phyloP scores from a whole-genome alignment of 2,888 invertebrate genomes.

The Aphelenchoides bicaudatus region DNA sequence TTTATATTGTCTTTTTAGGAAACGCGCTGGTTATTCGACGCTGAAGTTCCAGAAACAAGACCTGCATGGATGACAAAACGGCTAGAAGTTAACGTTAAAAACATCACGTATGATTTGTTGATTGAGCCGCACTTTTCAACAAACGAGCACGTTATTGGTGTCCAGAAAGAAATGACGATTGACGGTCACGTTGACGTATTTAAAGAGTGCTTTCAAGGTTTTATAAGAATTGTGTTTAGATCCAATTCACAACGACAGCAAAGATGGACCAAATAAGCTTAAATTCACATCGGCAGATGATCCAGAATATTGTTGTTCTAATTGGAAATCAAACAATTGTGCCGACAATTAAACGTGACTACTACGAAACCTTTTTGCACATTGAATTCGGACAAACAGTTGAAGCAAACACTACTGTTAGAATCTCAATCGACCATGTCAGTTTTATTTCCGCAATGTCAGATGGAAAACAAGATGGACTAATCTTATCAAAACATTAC shows the following conservation, averaged over 20 bases:
- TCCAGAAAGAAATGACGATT: background rate
- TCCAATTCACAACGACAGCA: background rate
- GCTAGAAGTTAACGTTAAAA: background rate
- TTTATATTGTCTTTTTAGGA: slow-evolving; percentile 8
- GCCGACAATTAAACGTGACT: background rate
- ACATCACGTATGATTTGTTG: background rate
- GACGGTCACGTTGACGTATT: background rate
- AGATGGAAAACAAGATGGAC: background rate
- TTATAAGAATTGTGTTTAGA: background rate
- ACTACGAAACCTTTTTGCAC: background rate
- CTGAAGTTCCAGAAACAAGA: background rate
- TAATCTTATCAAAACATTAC: background rate
- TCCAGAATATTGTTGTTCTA: background rate
- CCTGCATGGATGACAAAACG: background rate
- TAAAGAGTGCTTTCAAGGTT: background rate
- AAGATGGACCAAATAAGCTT: background rate
- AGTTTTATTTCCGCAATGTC: background rate
- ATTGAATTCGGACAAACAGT: background rate
- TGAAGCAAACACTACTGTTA: background rate
- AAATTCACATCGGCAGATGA: slow-evolving; percentile 8
- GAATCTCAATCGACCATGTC: background rate
- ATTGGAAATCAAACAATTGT: background rate
- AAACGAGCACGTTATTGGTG: background rate
- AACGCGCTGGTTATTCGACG: slow-evolving; percentile 4
- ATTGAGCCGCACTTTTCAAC: background rate